These are phyloP conservation scores for Lithobius niger DNA, from an alignment of 1,140 invertebrate genomes.

Conservation along the genomic window DNA sequence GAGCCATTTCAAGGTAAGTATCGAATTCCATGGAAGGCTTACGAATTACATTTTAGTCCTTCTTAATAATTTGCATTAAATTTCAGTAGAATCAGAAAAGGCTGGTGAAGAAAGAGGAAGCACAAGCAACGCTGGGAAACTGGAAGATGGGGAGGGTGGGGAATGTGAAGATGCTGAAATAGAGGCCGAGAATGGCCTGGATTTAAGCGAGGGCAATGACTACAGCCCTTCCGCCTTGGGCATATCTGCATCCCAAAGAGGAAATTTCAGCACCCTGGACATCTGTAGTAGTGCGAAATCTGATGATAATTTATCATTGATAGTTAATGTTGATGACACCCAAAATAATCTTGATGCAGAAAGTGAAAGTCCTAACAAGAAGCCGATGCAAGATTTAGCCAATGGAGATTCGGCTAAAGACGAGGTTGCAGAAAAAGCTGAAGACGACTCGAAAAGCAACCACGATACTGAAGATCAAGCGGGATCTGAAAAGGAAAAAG, in stretches of 20 bases:
- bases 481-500: conserved; percentile 3
- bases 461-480: neutral
- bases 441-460: neutral
- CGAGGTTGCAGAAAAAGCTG: conserved; percentile 1
- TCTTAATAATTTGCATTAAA: conserved; percentile 12
- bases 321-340: conserved; percentile 30
- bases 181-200: neutral
- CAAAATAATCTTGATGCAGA: conserved; percentile 30
- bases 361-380: conserved; percentile 14
- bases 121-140: conserved; percentile 20
- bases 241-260: conserved; percentile 3
- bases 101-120: conserved; percentile 19
- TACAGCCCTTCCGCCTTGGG: neutral
- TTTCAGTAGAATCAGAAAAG: conserved; percentile 22
- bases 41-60: neutral
- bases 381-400: neutral
- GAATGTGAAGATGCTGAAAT: conserved; percentile 10
- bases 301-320: conserved; percentile 25
- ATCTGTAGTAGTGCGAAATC: conserved; percentile 12
- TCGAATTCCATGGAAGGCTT: conserved; percentile 17
- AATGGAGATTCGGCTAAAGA: conserved; percentile 10
- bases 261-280: conserved; percentile 18
- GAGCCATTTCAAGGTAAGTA: neutral
- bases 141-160: conserved; percentile 10
- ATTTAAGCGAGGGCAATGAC: neutral